phyloP scores from a whole-genome alignment of 2,113 vertebrate species.

The Artemisiospiza belli region DNA sequence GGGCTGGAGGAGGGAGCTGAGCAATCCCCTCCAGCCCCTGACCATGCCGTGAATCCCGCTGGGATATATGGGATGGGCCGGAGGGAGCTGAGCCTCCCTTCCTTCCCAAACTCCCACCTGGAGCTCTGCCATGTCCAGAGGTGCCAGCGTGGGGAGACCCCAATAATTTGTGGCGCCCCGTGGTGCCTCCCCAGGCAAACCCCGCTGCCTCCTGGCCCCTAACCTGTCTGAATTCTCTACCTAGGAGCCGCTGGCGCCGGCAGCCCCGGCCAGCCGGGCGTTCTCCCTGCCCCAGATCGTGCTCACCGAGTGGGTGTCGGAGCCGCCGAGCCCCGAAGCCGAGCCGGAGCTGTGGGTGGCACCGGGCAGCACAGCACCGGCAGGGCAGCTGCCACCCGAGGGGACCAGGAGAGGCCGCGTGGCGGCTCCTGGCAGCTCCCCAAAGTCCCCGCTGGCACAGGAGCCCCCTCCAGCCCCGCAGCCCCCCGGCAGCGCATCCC shows the following conservation, averaged over 20 bases:
- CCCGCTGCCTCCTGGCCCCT: neutral
- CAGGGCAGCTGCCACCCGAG: neutral
- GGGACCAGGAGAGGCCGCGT: neutral
- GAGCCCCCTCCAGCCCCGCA: neutral
- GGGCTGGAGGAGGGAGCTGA: neutral
- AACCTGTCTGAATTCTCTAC: constrained; percentile 60
- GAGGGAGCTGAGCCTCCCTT: neutral
- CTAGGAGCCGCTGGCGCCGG: constrained; percentile 44
- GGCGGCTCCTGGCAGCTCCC: neutral
- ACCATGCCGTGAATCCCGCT: accelerated
- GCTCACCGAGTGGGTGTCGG: constrained; percentile 80
- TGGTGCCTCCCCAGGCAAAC: neutral
- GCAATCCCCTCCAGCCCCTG: accelerated
- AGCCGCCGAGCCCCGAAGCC: constrained; percentile 66
- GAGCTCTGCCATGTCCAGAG: accelerated
- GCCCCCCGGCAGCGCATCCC: neutral
- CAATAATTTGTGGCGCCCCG: accelerated
- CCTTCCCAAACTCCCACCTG: accelerated
- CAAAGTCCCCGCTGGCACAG: neutral
- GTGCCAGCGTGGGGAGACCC: accelerated
- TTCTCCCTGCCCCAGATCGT: constrained; percentile 83
- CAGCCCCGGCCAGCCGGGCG: constrained; percentile 9
- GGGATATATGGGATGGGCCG: accelerated
- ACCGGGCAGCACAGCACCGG: neutral
- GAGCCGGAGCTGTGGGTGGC: neutral